These are phyloP conservation scores for Reticulitermes speratus DNA, from an alignment of 1,140 invertebrate species.

Conservation along the genomic window DNA sequence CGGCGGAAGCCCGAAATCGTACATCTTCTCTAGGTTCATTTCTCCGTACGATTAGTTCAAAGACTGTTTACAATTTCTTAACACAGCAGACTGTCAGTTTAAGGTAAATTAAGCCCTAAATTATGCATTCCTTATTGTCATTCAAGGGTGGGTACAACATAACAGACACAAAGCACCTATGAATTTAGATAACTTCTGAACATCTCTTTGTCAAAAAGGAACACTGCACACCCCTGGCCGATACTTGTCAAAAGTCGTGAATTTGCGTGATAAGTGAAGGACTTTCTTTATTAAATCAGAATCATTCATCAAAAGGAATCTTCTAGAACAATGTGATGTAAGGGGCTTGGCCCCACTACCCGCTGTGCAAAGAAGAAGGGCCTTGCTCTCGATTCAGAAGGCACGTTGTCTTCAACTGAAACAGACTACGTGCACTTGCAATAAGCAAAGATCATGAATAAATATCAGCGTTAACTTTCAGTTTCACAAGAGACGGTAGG, in stretches of 20 bases:
- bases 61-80: no score
- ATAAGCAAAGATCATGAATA: neutral
- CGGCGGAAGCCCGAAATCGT: no score
- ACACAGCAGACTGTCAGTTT: no score
- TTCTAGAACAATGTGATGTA: neutral
- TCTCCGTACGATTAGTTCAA: no score
- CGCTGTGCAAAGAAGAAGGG: neutral
- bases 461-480: neutral
- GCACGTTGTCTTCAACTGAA: neutral
- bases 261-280: neutral
- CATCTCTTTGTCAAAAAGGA: neutral
- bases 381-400: constrained; percentile 12
- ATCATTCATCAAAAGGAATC: neutral
- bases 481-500: neutral
- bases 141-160: no score
- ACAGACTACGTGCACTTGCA: neutral
- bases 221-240: neutral
- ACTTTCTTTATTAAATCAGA: neutral
- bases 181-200: no score
- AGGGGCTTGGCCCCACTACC: constrained; percentile 9
- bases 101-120: no score
- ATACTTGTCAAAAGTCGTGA: constrained; percentile 7
- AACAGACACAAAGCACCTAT: no score
- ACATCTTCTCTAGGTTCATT: no score
- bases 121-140: no score